phyloP scores from a whole-genome alignment of 2,888 invertebrate species.

The Cybosia mesomella region DNA sequence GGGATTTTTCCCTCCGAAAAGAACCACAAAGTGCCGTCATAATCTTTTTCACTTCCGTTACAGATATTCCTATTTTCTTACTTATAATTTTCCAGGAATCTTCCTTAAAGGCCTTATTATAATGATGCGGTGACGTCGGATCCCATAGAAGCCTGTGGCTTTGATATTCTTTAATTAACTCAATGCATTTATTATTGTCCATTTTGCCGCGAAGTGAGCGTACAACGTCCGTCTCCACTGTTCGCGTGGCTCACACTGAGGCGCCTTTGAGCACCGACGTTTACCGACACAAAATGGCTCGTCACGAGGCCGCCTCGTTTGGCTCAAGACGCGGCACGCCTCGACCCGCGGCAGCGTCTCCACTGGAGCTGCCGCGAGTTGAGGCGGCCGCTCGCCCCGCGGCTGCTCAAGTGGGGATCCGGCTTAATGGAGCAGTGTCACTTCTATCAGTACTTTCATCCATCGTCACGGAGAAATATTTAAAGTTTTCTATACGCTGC shows the following conservation, averaged over 20 bases:
- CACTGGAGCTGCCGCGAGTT: constrained; percentile 10
- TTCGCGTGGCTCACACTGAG: constrained; percentile 20
- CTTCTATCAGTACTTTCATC: no score
- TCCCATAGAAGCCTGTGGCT: constrained; percentile 10
- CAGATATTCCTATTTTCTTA: constrained; percentile 26
- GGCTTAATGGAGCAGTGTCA: not conserved
- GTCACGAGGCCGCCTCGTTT: constrained; percentile 20
- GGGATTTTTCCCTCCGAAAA: constrained; percentile 28
- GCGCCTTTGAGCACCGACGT: constrained; percentile 23
- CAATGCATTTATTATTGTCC: constrained; percentile 12
- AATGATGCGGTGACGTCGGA: constrained; percentile 25
- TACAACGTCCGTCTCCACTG: constrained; percentile 14
- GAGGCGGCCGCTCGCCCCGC: constrained; percentile 12
- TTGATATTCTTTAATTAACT: constrained; percentile 2
- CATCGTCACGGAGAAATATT: no score
- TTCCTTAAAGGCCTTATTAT: constrained; percentile 26
- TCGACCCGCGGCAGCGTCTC: constrained; percentile 16
- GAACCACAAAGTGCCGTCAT: constrained; percentile 30
- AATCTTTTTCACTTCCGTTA: constrained; percentile 29
- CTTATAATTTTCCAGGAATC: constrained; percentile 30
- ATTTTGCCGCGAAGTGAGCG: constrained; percentile 12
- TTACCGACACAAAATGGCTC: constrained; percentile 8
- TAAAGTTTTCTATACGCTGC: no score
- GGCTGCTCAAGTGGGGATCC: constrained; percentile 10
- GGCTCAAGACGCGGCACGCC: constrained; percentile 19